Conservation (phyloP, 2,113 vertebrate genomes). For the Piaya cayana region DNA sequence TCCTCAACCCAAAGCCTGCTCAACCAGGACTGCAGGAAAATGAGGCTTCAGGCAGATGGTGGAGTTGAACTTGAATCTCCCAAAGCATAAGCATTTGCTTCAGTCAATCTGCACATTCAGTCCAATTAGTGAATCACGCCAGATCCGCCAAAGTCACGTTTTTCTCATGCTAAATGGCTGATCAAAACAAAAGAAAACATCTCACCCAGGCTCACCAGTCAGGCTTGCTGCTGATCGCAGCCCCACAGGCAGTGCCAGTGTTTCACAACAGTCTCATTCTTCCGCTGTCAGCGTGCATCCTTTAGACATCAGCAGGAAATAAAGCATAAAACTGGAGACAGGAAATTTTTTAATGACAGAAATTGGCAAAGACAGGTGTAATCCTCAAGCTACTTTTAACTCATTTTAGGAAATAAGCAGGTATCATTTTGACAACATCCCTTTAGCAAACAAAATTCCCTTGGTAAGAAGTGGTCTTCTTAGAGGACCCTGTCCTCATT, state of each 20-base stretch:
- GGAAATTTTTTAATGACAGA: constrained; percentile 28
- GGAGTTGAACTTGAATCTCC: constrained; percentile 25
- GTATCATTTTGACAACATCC: constrained; percentile 10
- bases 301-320: constrained; percentile 27
- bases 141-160: background rate
- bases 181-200: constrained; percentile 38
- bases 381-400: constrained; percentile 36
- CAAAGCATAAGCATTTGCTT: constrained; percentile 18
- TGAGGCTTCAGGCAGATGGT: background rate
- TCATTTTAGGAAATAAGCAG: constrained; percentile 8
- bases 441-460: background rate
- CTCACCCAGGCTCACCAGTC: background rate
- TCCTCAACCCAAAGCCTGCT: background rate
- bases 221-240: background rate
- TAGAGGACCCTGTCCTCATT: background rate
- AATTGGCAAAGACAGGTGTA: constrained; percentile 35
- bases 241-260: background rate
- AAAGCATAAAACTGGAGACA: constrained; percentile 3
- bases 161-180: background rate
- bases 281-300: background rate
- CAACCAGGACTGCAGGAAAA: background rate
- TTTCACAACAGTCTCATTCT: constrained; percentile 3
- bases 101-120: constrained; percentile 35
- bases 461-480: background rate
- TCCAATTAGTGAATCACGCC: constrained; percentile 9